Percentiles rank a stretch among this genome's conserved stretches.
These are phyloP conservation scores for Diadophis punctatus DNA, from an alignment of 2,113 vertebrate species.

Conservation along the genomic window DNA sequence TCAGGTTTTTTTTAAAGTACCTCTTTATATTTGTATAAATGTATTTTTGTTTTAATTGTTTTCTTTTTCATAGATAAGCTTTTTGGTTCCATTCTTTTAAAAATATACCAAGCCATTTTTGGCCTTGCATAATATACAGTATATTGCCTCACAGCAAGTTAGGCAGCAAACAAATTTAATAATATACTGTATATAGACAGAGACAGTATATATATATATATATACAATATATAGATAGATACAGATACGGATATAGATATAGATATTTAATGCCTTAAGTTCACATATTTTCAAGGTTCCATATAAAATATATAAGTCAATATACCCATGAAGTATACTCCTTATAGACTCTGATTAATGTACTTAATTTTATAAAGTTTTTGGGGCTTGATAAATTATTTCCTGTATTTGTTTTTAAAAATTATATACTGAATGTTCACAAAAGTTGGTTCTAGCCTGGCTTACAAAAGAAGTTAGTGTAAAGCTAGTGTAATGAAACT, in stretches of 20 bases:
- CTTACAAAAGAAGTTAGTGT: not conserved
- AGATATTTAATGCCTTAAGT: not conserved
- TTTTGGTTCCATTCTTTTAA: not conserved
- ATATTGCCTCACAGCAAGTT: not conserved
- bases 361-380: not conserved
- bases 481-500: not conserved
- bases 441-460: no score
- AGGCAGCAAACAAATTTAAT: not conserved
- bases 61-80: not conserved
- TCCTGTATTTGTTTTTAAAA: not conserved
- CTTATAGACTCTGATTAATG: not conserved
- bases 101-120: not conserved
- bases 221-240: no score
- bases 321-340: not conserved
- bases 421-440: not conserved
- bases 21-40: slow-evolving; percentile 19
- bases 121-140: not conserved
- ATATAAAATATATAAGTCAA: not conserved
- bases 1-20: slow-evolving; percentile 8
- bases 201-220: no score
- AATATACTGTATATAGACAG: no score
- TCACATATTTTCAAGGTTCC: not conserved
- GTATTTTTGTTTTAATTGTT: slow-evolving; percentile 11
- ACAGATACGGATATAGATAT: not conserved
- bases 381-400: not conserved